Base-by-base conservation (phyloP, 2,113 vertebrate genomes). In the Sander vitreus region DNA sequence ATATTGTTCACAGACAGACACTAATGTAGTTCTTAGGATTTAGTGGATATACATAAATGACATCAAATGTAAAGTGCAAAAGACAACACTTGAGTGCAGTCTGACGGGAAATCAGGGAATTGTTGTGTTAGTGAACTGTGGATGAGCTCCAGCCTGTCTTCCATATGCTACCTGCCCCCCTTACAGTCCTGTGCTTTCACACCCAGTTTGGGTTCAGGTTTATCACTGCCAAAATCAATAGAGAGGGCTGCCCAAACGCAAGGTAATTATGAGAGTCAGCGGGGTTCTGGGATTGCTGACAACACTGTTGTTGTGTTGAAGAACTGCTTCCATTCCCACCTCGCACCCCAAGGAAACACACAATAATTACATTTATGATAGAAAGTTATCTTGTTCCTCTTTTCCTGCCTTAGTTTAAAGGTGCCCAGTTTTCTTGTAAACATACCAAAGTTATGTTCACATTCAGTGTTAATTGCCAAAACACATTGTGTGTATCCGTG, bases 261-360 rank as follows among this genome's bases (percentile, higher is more conserved):
- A 65, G 81, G 70, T 86, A 88, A 92, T 90, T 83, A 91, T 66
- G 33, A 19, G 73, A 87, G 60, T 65, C 67, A 76, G 69, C n/a
- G 5, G 65, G 73, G 43, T 77, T 80, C 81, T 85, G 69, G 66
- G 74, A 63, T 18, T 21, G 53, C 78, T 77, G 67, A 89, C 79
- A 77, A 15, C 48, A 30, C 30, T 55, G 66, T 51, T 64, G 63
- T 54, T 36, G 48, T 76, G n/a, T 51, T 72, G 63, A 74, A 81
- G 63, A 65, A 62, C 53, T 60, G 62, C 15, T 86, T 85, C 60
- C 57, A 48, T 69, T 76, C 27, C 8, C 45, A 69, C 59, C 33
- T 73, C 4, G 3, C 71, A 54, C 25, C 71, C 27, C 8, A 53
- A 63, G 62, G 33, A 67, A 36, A 11, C 69, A 51, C 23, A 13